Percentiles rank a stretch among this genome's conserved stretches.
Evolutionary conservation across 2,113 vertebrate species (phyloP).

Genomic region (Peromyscus californicus): DNA sequence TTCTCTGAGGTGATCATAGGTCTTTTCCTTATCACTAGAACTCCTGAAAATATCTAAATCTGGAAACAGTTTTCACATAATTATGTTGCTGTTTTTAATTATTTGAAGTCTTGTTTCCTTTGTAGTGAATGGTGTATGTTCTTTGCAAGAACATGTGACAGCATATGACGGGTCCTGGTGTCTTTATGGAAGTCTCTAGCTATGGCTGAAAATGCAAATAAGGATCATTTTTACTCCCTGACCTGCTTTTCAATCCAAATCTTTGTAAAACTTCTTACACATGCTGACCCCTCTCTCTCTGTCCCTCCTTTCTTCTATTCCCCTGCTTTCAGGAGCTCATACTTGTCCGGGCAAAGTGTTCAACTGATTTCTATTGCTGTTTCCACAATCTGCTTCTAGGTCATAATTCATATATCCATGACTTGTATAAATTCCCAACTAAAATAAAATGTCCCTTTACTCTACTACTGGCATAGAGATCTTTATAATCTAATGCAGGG

Average conservation of each 20-base stretch:
- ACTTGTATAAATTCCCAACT: neutral
- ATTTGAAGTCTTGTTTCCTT: neutral
- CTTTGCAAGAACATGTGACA: neutral
- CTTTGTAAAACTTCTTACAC: rapidly evolving
- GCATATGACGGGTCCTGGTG: neutral
- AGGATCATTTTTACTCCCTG: neutral
- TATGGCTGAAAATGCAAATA: neutral
- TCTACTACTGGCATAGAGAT: neutral
- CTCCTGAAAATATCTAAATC: neutral
- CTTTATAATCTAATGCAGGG: neutral
- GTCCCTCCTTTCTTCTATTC: too few relatives aligned
- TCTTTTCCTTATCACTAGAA: neutral
- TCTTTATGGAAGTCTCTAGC: neutral
- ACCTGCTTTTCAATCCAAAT: neutral
- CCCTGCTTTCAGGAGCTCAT: neutral
- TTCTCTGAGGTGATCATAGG: neutral
- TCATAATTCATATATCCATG: constrained; percentile 2
- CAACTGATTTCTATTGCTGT: neutral
- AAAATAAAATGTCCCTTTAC: neutral
- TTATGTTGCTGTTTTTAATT: constrained; percentile 34
- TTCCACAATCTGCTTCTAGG: neutral
- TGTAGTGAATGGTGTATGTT: neutral
- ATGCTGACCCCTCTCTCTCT: too few relatives aligned
- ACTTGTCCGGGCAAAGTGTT: neutral
- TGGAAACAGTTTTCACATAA: neutral